phyloP scores from a whole-genome alignment of 2,888 invertebrate genomes.

The Temnothorax unifasciatus region DNA sequence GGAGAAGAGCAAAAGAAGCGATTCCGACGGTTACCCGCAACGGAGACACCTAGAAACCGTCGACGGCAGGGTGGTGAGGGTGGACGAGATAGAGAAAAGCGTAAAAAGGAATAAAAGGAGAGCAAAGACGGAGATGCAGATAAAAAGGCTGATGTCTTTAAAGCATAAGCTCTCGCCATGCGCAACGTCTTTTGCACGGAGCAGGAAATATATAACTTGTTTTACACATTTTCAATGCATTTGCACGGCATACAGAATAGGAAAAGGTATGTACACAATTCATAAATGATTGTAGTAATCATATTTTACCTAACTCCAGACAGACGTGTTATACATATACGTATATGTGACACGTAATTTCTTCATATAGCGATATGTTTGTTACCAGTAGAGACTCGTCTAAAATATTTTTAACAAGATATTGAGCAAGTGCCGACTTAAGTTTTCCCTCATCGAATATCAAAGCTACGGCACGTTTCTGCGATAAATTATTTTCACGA shows the following conservation, averaged over 20 bases:
- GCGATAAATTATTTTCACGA: slow-evolving; percentile 15
- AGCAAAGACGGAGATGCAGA: slow-evolving; percentile 27
- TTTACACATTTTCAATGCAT: slow-evolving; percentile 21
- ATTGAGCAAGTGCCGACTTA: not conserved
- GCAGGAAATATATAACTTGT: not conserved
- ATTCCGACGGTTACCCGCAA: slow-evolving; percentile 62
- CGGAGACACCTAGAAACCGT: slow-evolving; percentile 52
- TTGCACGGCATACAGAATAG: not conserved
- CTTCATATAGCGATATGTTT: not conserved
- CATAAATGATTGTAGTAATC: not conserved
- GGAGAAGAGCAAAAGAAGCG: slow-evolving; percentile 67
- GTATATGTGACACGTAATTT: not conserved
- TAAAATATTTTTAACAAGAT: not conserved
- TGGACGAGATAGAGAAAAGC: slow-evolving; percentile 22
- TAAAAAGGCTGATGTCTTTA: slow-evolving; percentile 49
- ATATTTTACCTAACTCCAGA: not conserved
- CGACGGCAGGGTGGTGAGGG: slow-evolving; percentile 29
- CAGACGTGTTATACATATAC: not conserved
- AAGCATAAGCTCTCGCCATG: slow-evolving; percentile 33
- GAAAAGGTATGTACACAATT: not conserved
- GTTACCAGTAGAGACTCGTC: not conserved
- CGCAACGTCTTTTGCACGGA: slow-evolving; percentile 8
- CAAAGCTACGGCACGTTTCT: not conserved
- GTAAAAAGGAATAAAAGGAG: slow-evolving; percentile 38
- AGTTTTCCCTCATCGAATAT: not conserved